These are phyloP conservation scores for Drosophila varians DNA, from an alignment of 1,140 invertebrate species.

Conservation along the genomic window DNA sequence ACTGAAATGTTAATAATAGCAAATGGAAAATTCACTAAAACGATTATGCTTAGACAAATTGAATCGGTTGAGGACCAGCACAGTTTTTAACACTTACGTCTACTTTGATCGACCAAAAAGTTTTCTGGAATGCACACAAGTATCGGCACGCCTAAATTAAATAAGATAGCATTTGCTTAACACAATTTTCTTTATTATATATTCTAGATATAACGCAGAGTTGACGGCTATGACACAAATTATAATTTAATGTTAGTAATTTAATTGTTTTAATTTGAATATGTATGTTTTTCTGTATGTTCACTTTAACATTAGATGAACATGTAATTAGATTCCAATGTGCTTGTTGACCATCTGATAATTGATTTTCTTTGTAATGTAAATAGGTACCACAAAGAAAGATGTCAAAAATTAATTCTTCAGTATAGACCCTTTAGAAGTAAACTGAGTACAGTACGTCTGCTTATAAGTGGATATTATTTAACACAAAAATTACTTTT, in stretches of 20 bases:
- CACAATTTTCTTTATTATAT: slow-evolving; percentile 55
- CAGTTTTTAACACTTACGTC: slow-evolving; percentile 12
- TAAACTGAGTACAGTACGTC: no score
- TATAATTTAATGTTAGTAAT: slow-evolving; percentile 68
- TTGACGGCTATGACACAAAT: slow-evolving; percentile 61
- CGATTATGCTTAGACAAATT: no score
- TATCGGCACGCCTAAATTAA: slow-evolving; percentile 40
- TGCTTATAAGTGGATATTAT: background rate
- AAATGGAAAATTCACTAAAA: no score
- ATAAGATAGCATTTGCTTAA: slow-evolving; percentile 52
- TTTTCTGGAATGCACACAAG: slow-evolving; percentile 11
- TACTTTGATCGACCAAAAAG: slow-evolving; percentile 22
- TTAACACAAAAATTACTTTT: background rate
- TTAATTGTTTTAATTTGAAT: slow-evolving; percentile 47
- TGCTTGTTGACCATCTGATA: slow-evolving; percentile 52
- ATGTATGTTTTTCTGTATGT: slow-evolving; percentile 53
- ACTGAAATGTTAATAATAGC: no score
- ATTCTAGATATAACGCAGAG: slow-evolving; percentile 50
- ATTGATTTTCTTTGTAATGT: slow-evolving; percentile 54
- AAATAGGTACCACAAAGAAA: slow-evolving; percentile 68
- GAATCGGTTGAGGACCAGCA: no score
- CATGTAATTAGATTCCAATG: slow-evolving; percentile 73
- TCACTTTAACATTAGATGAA: slow-evolving; percentile 65
- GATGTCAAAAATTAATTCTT: slow-evolving; percentile 55
- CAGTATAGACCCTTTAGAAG: no score